Evolutionary conservation across 1,140 invertebrate species (phyloP).

Genomic region (Pseudachorutes palmiensis): DNA sequence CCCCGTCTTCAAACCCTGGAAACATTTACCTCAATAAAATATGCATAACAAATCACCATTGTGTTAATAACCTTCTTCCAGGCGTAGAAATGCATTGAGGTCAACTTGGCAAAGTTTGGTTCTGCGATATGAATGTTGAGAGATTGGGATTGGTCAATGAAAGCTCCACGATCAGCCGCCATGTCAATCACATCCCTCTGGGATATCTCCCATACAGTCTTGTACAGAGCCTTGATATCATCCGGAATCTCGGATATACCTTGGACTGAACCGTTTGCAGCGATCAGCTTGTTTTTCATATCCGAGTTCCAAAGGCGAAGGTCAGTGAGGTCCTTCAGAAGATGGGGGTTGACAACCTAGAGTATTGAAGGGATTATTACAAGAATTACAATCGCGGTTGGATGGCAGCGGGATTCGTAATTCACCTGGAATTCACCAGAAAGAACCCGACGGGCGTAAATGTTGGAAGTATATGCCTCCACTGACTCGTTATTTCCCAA

Average conservation of each 20-base stretch:
- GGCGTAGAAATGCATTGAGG: constrained; percentile 96
- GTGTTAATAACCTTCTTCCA: constrained; percentile 95
- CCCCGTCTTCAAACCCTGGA: constrained; percentile 88
- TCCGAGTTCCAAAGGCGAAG: constrained; percentile 84
- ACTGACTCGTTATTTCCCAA: constrained; percentile 98
- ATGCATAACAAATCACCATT: too few relatives aligned
- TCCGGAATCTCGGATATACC: constrained; percentile 79
- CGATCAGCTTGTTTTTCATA: constrained; percentile 93
- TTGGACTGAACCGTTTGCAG: constrained; percentile 84
- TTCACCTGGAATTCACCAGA: constrained; percentile 73
- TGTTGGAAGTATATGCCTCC: constrained; percentile 96
- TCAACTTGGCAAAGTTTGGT: constrained; percentile 85
- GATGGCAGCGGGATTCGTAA: not conserved
- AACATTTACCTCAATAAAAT: too few relatives aligned
- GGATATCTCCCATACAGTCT: constrained; percentile 98
- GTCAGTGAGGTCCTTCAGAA: constrained; percentile 87
- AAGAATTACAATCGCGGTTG: too few relatives aligned
- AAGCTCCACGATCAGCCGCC: constrained; percentile 95
- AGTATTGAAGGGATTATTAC: constrained; percentile 44
- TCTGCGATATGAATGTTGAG: constrained; percentile 94
- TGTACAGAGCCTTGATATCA: constrained; percentile 84
- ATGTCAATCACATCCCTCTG: constrained; percentile 91
- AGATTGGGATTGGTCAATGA: constrained; percentile 97
- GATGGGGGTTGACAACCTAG: constrained; percentile 92
- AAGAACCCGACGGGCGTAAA: constrained; percentile 86